phyloP scores from a whole-genome alignment of 2,888 invertebrate species.

The Cephus pulcher region DNA sequence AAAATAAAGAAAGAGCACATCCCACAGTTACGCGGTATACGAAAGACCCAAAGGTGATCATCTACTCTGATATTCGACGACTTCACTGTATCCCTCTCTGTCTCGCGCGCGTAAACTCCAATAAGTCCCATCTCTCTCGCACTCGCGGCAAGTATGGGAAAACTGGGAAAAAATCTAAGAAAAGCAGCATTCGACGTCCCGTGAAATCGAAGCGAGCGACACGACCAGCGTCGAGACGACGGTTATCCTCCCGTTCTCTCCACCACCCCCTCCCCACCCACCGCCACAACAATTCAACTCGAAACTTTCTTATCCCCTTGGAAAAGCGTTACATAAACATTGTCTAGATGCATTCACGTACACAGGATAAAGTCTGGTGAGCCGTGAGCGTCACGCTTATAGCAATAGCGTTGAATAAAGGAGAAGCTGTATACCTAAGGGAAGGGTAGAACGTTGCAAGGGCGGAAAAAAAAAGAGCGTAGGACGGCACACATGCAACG shows the following conservation, averaged over 20 bases:
- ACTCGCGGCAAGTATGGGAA: background rate
- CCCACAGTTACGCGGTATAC: background rate
- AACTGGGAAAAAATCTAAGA: background rate
- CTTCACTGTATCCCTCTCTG: background rate
- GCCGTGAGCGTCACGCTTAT: background rate
- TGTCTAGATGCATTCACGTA: background rate
- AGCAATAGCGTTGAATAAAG: constrained; percentile 14
- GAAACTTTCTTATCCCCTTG: background rate
- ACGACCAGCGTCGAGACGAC: background rate
- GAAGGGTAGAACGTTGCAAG: constrained; percentile 1
- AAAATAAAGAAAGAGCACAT: background rate
- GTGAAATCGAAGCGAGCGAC: background rate
- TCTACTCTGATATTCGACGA: background rate
- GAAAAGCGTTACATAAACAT: constrained; percentile 11
- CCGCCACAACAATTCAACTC: background rate
- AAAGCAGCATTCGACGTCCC: background rate
- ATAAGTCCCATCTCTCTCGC: background rate
- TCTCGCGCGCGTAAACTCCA: background rate
- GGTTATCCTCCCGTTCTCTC: background rate
- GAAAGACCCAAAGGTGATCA: background rate
- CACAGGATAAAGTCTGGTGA: background rate
- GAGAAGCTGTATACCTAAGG: constrained; percentile 22
- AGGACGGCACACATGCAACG: constrained; percentile 28
- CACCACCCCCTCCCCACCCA: background rate
- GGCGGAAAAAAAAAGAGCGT: constrained; percentile 6